These are phyloP conservation scores for Ciconia nigra DNA, from an alignment of 2,797 vertebrate genomes.

Conservation along the genomic window DNA sequence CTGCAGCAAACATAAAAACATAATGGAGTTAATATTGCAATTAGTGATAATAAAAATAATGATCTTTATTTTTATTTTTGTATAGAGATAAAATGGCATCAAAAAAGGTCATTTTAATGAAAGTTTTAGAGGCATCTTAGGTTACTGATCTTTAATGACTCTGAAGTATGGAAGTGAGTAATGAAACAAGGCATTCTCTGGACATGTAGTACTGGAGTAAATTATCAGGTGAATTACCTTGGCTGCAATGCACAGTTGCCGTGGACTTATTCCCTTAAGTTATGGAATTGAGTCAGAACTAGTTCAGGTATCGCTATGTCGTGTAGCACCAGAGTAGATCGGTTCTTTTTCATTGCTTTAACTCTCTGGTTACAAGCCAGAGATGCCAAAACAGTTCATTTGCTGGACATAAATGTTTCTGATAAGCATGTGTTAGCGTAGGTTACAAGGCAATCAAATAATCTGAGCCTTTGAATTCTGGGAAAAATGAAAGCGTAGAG, in stretches of 20 bases:
- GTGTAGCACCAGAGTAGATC: not conserved
- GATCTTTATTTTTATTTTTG: not conserved
- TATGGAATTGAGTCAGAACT: not conserved
- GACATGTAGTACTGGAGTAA: not conserved
- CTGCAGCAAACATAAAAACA: slow-evolving; percentile 76
- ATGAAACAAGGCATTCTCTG: not conserved
- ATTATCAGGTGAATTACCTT: not conserved
- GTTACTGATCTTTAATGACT: not conserved
- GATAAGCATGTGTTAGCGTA: fast-evolving
- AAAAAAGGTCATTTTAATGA: not conserved
- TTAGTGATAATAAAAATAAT: not conserved
- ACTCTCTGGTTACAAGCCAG: not conserved
- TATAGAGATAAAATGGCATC: not conserved
- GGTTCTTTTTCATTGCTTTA: not conserved
- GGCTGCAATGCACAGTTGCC: not conserved
- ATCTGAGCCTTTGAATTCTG: not conserved
- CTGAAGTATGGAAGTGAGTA: not conserved
- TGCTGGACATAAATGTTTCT: not conserved
- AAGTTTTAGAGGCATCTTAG: not conserved
- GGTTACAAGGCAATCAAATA: not conserved
- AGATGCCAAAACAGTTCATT: not conserved
- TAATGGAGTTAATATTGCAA: slow-evolving; percentile 9
- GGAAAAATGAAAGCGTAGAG: not conserved
- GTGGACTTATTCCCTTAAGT: not conserved
- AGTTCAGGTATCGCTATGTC: not conserved